Conservation (phyloP, 2,113 vertebrate genomes). For the Eubucco bourcierii region DNA sequence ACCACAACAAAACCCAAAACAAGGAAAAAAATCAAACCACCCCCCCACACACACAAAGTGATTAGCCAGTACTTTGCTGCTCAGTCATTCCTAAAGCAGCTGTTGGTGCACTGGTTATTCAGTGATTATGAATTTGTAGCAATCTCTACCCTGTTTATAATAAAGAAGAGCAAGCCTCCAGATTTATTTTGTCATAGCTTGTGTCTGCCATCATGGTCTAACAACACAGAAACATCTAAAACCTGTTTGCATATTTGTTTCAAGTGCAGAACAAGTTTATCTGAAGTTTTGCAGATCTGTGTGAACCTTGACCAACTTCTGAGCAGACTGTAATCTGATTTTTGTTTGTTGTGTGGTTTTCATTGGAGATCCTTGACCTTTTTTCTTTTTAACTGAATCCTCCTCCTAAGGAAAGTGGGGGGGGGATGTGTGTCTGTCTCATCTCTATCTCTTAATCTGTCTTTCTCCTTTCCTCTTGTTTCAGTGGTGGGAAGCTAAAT, state of each 20-base stretch:
- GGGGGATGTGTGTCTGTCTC: background rate
- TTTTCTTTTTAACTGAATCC: background rate
- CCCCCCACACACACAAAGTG: background rate
- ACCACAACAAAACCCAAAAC: no score
- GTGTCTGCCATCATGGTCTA: background rate
- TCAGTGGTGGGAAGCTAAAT: background rate
- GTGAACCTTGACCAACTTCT: conserved; percentile 1
- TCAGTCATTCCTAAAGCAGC: background rate
- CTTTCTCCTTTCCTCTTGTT: background rate
- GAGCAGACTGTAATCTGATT: background rate
- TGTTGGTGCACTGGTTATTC: background rate
- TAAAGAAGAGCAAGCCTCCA: background rate
- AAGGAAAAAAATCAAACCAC: background rate
- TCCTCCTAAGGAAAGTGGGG: background rate
- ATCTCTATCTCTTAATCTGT: background rate
- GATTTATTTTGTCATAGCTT: background rate
- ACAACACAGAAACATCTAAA: background rate
- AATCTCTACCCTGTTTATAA: background rate
- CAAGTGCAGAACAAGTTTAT: background rate
- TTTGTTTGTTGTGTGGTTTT: conserved; percentile 27
- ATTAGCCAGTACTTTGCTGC: background rate
- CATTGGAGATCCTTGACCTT: background rate
- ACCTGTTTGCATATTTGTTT: background rate
- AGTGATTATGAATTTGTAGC: background rate
- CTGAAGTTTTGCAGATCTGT: background rate